Base-by-base conservation (phyloP, 2,888 invertebrate species). In the Drosophila siamana region DNA sequence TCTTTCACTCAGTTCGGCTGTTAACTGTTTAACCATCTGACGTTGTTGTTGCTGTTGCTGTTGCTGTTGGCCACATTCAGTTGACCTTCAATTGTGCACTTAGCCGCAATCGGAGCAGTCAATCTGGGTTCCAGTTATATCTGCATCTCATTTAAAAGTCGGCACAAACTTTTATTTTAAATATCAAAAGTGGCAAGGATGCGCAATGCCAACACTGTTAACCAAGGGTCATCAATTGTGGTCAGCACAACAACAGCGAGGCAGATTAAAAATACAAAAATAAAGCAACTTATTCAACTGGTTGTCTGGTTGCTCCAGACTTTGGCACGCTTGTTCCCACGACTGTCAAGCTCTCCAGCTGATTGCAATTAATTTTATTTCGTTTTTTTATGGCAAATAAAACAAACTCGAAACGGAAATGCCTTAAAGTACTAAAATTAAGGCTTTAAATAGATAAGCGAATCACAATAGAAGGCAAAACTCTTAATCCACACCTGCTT, bases 241-340 rank as follows among this genome's bases (percentile, higher is more conserved):
- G 60, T 66, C 60, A 76, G 13, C 24, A 26, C 41, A 52, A 4
- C 8, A 55, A 51, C 8, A 55, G 41, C 11, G n/a, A n/a, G n/a
- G n/a, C 30, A 30, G 46, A 47, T n/a, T 8, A 50, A 19, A n/a
- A 47, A 30, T 26, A 70, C 44, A 11, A 30, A 55, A 16, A 51
- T 55, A 8, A 44, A 48, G 19, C n/a, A 65, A 60, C 54, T 48
- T 9, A 56, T 57, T 43, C 4, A 59, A 70, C 63, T 70, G 68
- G 60, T 68, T 68, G 43, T 52, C 44, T 4, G 16, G 26, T 51
- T 62, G 26, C 19, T 56, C 51, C 51, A 38, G 57, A 54, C 7
- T 59, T 62, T 50, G 67, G 67, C 62, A 62, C 71, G 38, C 59
- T 60, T 66, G 60, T 78, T 78, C 77, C 77, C 77, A 78, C 77